Conservation (phyloP, 2,113 vertebrate species). For the Blennius ocellaris region DNA sequence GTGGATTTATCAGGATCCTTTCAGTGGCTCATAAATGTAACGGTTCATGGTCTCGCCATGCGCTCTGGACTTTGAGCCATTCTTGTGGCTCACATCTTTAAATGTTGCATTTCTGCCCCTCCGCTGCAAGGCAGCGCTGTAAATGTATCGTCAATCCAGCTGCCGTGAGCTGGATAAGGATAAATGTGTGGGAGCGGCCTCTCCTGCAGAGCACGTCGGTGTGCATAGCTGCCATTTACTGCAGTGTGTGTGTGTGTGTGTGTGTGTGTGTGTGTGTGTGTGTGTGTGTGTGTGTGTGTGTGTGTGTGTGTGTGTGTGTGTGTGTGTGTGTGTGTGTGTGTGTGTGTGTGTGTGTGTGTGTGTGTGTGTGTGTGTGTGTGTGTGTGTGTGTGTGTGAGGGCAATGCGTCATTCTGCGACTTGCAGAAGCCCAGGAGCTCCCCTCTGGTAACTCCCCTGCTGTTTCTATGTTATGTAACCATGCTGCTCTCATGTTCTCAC, state of each 20-base stretch:
- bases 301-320: conserved; percentile 31
- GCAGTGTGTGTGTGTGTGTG: conserved; percentile 26
- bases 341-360: background rate
- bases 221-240: conserved; percentile 57
- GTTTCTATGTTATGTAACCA: conserved; percentile 70
- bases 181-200: conserved; percentile 56
- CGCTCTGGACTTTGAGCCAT: conserved; percentile 6
- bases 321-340: conserved; percentile 12
- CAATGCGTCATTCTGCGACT: conserved; percentile 76
- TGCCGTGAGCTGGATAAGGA: conserved; percentile 39
- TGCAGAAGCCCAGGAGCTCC: conserved; percentile 73
- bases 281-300: conserved; percentile 11
- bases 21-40: background rate
- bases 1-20: background rate
- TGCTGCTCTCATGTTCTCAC: conserved; percentile 66
- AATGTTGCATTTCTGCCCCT: conserved; percentile 38
- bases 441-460: conserved; percentile 73
- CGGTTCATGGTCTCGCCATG: conserved; percentile 3
- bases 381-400: conserved; percentile 32
- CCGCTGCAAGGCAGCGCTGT: conserved; percentile 28
- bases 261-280: conserved; percentile 18
- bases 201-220: conserved; percentile 35
- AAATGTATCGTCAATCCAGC: conserved; percentile 27
- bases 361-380: conserved; percentile 36
- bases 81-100: background rate